Conservation (phyloP, 2,888 invertebrate species). For the Rhagonycha lutea region DNA sequence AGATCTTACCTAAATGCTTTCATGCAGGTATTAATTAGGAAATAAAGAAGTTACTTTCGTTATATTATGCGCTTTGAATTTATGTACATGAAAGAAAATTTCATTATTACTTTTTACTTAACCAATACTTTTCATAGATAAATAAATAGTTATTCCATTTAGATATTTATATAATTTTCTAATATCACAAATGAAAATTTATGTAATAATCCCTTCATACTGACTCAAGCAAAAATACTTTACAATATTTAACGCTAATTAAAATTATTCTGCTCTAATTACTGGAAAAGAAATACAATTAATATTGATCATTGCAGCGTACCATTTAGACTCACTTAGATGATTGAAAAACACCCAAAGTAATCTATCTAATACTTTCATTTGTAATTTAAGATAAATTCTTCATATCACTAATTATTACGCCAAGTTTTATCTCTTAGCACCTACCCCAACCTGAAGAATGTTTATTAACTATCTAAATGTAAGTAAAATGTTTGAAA, state of each 20-base stretch:
- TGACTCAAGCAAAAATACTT: neutral
- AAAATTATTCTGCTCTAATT: slow-evolving; percentile 21
- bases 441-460: too few species aligned
- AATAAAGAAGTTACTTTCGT: neutral
- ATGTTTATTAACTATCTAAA: too few species aligned
- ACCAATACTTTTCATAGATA: too few species aligned
- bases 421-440: too few species aligned
- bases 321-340: neutral
- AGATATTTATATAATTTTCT: neutral
- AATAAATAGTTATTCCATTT: neutral
- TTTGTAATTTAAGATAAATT: neutral
- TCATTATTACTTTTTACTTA: neutral
- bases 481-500: too few species aligned
- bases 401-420: too few species aligned
- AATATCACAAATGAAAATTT: neutral
- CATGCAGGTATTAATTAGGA: neutral
- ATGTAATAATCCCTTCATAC: neutral
- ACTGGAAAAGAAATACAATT: neutral
- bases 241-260: slow-evolving; percentile 3
- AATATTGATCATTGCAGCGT: neutral
- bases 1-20: neutral
- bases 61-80: neutral
- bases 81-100: neutral
- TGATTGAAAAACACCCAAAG: neutral
- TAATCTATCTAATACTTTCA: neutral